A percentile compares a stretch with the other conserved stretches of the same genome.
Evolutionary conservation across 1,140 invertebrate species (phyloP).

Genomic region (Macrosteles quadrilineatus): DNA sequence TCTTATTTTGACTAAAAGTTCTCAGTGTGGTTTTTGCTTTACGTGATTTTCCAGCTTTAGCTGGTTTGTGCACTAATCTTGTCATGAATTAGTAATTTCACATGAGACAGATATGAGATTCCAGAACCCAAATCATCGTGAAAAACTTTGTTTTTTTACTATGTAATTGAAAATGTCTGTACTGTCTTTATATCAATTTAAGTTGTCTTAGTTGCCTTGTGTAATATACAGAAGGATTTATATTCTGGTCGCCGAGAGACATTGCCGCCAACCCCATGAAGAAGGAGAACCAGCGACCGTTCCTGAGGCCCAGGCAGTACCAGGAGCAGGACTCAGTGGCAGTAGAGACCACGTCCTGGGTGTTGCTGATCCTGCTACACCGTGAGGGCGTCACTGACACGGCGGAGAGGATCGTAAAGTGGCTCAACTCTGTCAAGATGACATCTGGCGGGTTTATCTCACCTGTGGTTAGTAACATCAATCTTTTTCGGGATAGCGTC

Average conservation of each 20-base stretch:
- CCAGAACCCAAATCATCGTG: too few species aligned
- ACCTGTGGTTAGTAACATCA: conserved; percentile 53
- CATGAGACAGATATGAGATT: too few species aligned
- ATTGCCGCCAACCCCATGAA: conserved; percentile 49
- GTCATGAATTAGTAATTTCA: too few species aligned
- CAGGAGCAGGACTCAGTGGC: conserved; percentile 52
- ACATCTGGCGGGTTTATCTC: conserved; percentile 59
- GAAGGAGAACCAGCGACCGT: conserved; percentile 55
- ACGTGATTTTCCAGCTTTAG: too few species aligned
- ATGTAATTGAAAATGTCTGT: too few species aligned
- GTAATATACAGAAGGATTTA: conserved; percentile 53
- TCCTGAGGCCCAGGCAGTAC: conserved; percentile 52
- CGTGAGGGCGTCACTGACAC: conserved; percentile 51
- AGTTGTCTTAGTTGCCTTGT: too few species aligned
- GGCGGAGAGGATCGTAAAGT: conserved; percentile 57
- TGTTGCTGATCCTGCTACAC: conserved; percentile 56
- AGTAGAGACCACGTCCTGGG: conserved; percentile 62
- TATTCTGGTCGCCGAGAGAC: conserved; percentile 54
- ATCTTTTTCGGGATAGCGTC: too few species aligned
- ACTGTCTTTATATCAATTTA: too few species aligned
- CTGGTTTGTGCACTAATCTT: too few species aligned
- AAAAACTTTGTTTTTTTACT: too few species aligned
- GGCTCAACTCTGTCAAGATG: conserved; percentile 61
- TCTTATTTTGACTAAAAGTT: too few species aligned
- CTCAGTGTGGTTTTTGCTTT: too few species aligned